Conservation (phyloP, 2,113 vertebrate genomes). For the Ammospiza caudacuta region DNA sequence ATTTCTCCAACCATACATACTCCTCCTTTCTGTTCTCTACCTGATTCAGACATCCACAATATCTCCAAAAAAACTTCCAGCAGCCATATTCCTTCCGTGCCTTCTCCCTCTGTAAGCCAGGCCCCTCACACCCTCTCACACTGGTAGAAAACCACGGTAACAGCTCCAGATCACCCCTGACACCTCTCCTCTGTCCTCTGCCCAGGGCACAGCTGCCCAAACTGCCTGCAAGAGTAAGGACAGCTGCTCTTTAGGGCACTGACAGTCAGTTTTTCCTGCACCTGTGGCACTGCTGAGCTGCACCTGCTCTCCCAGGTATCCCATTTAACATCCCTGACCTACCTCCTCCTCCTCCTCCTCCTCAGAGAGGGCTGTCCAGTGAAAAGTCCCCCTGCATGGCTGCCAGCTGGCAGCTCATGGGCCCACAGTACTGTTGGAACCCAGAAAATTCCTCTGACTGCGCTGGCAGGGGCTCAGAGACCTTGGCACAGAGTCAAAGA, state of each 20-base stretch:
- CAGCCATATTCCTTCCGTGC: not conserved
- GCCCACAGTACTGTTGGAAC: not conserved
- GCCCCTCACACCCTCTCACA: accelerated
- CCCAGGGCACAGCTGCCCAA: not conserved
- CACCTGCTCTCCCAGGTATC: not conserved
- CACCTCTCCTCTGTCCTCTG: not conserved
- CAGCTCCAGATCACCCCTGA: not conserved
- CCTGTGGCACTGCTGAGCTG: not conserved
- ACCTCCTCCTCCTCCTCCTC: accelerated
- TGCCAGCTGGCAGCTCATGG: not conserved
- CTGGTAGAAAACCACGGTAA: accelerated
- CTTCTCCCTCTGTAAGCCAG: not conserved
- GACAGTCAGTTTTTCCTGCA: not conserved
- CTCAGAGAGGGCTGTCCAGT: accelerated
- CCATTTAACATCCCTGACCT: not conserved
- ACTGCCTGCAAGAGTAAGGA: not conserved
- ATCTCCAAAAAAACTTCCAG: not conserved
- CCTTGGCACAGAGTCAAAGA: too few species aligned
- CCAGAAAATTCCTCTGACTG: too few species aligned
- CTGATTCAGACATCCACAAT: not conserved
- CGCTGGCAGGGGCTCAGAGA: too few species aligned
- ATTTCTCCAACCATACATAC: not conserved
- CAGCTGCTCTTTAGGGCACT: not conserved
- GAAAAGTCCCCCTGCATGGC: not conserved
- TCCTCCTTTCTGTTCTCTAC: not conserved